Evolutionary conservation across 2,888 invertebrate species (phyloP).

Genomic region (Cheilosia scutellata): DNA sequence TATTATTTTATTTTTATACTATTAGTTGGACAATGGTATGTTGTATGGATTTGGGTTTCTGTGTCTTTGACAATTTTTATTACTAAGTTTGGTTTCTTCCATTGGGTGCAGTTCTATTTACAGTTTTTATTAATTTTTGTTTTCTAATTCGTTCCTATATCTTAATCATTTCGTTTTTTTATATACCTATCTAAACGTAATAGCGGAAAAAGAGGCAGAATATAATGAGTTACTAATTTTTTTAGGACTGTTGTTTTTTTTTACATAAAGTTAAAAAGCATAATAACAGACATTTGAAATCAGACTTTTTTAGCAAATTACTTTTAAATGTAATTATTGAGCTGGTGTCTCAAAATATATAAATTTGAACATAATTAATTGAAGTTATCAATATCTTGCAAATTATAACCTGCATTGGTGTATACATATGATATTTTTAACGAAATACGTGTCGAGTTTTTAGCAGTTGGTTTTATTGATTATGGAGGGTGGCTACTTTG

Average conservation of each 20-base stretch:
- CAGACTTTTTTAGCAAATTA: conserved; percentile 23
- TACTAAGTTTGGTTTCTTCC: not conserved
- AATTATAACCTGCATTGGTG: no score
- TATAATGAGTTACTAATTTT: not conserved
- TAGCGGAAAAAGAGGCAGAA: conserved; percentile 8
- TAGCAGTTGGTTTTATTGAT: no score
- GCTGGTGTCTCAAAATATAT: not conserved
- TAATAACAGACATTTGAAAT: conserved; percentile 15
- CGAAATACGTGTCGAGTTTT: no score
- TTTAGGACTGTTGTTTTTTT: not conserved
- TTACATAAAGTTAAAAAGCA: conserved; percentile 31
- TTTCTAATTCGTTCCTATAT: conserved; percentile 35
- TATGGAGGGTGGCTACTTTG: no score
- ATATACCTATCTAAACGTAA: conserved; percentile 59
- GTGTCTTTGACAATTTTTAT: not conserved
- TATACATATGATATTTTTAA: no score
- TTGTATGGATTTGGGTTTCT: not conserved
- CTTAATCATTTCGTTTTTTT: conserved; percentile 33
- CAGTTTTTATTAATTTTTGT: conserved; percentile 7
- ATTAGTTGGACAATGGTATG: conserved; percentile 34
- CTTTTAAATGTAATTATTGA: conserved; percentile 10
- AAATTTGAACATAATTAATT: not conserved
- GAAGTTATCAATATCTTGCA: no score
- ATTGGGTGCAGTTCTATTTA: conserved; percentile 25
- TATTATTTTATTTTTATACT: conserved; percentile 13